A percentile compares a stretch with the other conserved stretches of the same genome.
phyloP scores from a whole-genome alignment of 2,113 vertebrate species.

The Poecilia latipinna region DNA sequence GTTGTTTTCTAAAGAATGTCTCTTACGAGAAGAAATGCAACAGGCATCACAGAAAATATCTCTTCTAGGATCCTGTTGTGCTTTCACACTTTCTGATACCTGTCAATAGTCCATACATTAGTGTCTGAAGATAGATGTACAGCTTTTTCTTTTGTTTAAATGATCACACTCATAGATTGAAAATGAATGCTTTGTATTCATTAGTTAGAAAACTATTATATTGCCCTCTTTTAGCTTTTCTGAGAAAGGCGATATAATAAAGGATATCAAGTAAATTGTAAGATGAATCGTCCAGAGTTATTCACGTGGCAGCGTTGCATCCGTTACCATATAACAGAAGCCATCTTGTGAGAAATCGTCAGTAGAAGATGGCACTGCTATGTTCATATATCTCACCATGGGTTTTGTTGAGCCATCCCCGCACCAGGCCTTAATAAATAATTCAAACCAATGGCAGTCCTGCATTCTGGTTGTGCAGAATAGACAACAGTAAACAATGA shows the following conservation, averaged over 20 bases:
- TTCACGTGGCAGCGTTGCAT: too few species aligned
- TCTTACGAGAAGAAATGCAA: neutral
- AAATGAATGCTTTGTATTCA: neutral
- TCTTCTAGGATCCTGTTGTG: neutral
- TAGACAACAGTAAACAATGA: constrained; percentile 34
- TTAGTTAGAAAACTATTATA: too few species aligned
- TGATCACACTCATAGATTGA: neutral
- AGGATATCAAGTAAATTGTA: too few species aligned
- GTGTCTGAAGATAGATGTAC: too few species aligned
- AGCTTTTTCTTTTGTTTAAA: neutral
- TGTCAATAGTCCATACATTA: too few species aligned
- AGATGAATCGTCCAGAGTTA: too few species aligned
- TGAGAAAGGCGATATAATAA: too few species aligned
- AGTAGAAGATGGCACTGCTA: neutral
- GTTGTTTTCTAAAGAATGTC: neutral
- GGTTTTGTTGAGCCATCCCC: constrained; percentile 29
- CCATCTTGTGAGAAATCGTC: neutral
- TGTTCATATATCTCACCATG: neutral
- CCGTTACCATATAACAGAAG: too few species aligned
- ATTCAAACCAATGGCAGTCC: constrained; percentile 44
- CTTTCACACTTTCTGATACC: too few species aligned
- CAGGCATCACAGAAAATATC: neutral
- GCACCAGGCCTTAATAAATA: constrained; percentile 47
- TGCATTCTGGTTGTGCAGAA: constrained; percentile 31
- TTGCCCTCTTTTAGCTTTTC: too few species aligned